A percentile compares a stretch with the other conserved stretches of the same genome.
Conservation (phyloP, 2,797 vertebrate genomes). For the Coccyzus lansbergi region DNA sequence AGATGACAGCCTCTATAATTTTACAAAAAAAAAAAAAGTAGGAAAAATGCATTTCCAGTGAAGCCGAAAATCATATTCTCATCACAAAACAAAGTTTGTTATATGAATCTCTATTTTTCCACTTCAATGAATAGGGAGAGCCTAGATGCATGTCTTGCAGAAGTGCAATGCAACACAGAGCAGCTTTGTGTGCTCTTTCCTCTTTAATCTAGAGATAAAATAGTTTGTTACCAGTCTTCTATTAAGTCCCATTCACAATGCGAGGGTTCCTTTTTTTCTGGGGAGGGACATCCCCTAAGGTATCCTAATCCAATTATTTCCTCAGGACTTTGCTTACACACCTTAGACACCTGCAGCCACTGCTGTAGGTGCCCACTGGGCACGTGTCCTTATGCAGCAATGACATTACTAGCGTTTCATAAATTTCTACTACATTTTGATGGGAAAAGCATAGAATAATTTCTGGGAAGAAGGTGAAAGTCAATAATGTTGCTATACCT, state of each 20-base stretch:
- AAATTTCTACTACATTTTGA: not conserved
- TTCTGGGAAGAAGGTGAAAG: not conserved
- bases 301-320: not conserved
- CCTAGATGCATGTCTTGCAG: not conserved
- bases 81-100: not conserved
- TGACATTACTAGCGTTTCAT: not conserved
- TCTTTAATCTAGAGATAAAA: not conserved
- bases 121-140: not conserved
- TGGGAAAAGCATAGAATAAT: not conserved
- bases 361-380: rapidly evolving
- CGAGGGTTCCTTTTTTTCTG: not conserved
- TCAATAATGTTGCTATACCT: not conserved
- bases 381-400: rapidly evolving
- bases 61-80: not conserved
- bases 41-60: not conserved
- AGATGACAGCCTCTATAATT: not conserved
- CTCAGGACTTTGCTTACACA: not conserved
- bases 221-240: not conserved
- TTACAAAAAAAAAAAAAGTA: too few species aligned
- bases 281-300: not conserved
- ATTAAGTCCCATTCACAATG: not conserved
- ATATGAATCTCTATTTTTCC: not conserved
- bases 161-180: not conserved
- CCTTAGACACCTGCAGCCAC: not conserved
- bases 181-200: not conserved